Conservation (phyloP, 2,888 invertebrate genomes). For the Masnerella sp. region DNA sequence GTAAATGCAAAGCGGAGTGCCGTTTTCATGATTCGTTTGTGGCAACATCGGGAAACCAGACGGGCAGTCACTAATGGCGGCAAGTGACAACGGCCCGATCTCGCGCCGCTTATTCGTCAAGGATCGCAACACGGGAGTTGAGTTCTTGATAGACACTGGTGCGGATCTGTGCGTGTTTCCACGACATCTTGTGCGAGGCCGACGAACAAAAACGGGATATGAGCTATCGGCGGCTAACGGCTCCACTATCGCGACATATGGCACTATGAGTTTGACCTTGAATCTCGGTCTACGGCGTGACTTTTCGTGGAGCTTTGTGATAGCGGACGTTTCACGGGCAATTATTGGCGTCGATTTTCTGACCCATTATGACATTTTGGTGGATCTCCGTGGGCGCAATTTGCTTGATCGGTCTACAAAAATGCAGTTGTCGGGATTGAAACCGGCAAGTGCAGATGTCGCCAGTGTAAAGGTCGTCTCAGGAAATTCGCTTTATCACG, state of each 20-base stretch:
- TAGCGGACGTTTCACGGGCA: constrained; percentile 7
- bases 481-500: constrained; percentile 6
- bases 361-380: not conserved
- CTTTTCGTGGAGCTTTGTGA: not conserved
- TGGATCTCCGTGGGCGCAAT: not conserved
- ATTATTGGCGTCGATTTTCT: constrained; percentile 13
- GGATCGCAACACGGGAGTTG: not conserved
- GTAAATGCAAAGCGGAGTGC: not conserved
- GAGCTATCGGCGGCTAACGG: not conserved
- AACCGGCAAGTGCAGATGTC: not conserved
- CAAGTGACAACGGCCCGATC: not conserved
- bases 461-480: not conserved
- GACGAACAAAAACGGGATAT: not conserved
- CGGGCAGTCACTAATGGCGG: constrained; percentile 2
- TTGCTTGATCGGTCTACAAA: not conserved
- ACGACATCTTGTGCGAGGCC: not conserved
- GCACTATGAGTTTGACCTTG: not conserved
- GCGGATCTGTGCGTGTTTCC: not conserved
- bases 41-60: not conserved
- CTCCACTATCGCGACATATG: not conserved
- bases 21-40: not conserved
- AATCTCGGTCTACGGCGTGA: not conserved
- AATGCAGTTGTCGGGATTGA: not conserved
- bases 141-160: not conserved
- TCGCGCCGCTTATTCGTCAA: not conserved